Conservation (phyloP, 2,888 invertebrate genomes). For the Mimumesa dahlbomi region DNA sequence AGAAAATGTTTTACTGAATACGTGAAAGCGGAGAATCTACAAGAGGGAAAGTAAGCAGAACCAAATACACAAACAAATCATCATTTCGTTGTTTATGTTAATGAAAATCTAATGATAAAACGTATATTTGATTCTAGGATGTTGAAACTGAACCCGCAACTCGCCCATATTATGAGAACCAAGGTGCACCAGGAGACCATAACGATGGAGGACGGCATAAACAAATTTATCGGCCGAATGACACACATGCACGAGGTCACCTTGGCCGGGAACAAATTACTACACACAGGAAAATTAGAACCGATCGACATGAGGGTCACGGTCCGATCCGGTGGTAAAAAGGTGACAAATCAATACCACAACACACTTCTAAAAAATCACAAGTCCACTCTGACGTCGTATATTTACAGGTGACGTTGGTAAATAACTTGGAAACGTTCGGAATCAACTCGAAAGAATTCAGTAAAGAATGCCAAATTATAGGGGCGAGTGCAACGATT, state of each 20-base stretch:
- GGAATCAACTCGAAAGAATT: slow-evolving; percentile 91
- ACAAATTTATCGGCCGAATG: slow-evolving; percentile 86
- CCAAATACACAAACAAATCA: too few relatives aligned
- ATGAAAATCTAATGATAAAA: too few relatives aligned
- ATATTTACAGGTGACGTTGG: slow-evolving; percentile 87
- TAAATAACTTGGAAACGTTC: slow-evolving; percentile 93
- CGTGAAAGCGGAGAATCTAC: slow-evolving; percentile 85
- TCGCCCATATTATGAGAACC: slow-evolving; percentile 80
- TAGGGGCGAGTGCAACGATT: slow-evolving; percentile 93
- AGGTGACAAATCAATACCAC: slow-evolving; percentile 82
- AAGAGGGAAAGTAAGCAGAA: slow-evolving; percentile 78
- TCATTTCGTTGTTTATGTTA: too few relatives aligned
- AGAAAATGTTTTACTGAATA: slow-evolving; percentile 87
- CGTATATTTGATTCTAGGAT: slow-evolving; percentile 80
- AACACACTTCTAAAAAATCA: not conserved
- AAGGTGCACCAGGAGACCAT: slow-evolving; percentile 81
- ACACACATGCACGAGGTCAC: slow-evolving; percentile 86
- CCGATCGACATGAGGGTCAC: slow-evolving; percentile 89
- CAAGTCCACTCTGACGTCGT: not conserved
- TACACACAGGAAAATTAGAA: slow-evolving; percentile 87
- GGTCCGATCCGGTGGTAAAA: slow-evolving; percentile 92
- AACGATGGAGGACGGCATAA: slow-evolving; percentile 88
- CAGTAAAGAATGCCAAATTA: slow-evolving; percentile 91
- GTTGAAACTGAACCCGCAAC: slow-evolving; percentile 82
- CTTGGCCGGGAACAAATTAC: slow-evolving; percentile 81